A percentile compares a stretch with the other conserved stretches of the same genome.
Evolutionary conservation across 2,113 vertebrate species (phyloP).

Genomic region (Tachysurus vachellii): DNA sequence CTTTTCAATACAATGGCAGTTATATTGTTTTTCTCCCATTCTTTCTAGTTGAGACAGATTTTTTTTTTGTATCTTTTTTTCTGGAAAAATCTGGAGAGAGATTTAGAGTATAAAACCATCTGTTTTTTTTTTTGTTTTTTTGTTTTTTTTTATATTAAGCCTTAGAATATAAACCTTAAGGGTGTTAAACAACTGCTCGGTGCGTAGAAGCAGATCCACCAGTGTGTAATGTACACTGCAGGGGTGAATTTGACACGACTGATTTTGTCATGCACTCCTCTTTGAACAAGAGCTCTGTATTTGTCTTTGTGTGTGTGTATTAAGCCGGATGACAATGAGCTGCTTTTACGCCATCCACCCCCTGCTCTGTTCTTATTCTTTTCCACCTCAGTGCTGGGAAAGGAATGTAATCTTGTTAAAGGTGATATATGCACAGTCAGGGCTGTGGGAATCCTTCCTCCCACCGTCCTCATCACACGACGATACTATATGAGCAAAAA

Average conservation of each 20-base stretch:
- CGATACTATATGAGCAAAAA: no score
- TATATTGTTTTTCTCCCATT: no score
- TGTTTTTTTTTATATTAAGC: neutral
- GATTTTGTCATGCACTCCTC: conserved; percentile 8
- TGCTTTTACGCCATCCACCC: neutral
- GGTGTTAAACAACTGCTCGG: conserved; percentile 5
- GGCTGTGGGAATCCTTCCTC: conserved; percentile 53
- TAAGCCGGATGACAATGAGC: conserved; percentile 26
- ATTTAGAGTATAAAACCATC: neutral
- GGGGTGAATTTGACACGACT: neutral
- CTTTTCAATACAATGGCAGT: no score
- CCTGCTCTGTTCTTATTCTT: conserved; percentile 28
- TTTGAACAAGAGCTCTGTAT: conserved; percentile 38
- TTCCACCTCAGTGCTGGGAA: conserved; percentile 59
- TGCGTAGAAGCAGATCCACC: neutral
- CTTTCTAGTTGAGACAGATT: neutral
- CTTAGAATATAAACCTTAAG: neutral
- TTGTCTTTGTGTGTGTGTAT: conserved; percentile 32
- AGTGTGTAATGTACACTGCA: conserved; percentile 5
- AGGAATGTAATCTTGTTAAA: conserved; percentile 67
- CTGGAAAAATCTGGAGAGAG: neutral
- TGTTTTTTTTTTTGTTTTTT: neutral
- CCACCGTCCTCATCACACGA: neutral
- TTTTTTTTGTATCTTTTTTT: neutral
- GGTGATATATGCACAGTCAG: conserved; percentile 62